A percentile compares a stretch with the other conserved stretches of the same genome.
Evolutionary conservation across 2,888 invertebrate species (phyloP).

Genomic region (Smittia aterrima): DNA sequence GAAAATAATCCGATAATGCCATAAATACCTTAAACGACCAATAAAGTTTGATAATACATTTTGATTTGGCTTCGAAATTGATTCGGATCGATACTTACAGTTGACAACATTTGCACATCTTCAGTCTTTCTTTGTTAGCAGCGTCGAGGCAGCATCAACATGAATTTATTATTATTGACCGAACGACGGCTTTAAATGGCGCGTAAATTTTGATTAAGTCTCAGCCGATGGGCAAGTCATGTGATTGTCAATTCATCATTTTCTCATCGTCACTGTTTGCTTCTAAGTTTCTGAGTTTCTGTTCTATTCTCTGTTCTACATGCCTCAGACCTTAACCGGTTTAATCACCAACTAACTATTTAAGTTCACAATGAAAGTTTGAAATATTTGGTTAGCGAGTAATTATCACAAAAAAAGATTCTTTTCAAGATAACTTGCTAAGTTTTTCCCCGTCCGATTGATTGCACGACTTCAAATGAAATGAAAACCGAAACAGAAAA

Average conservation of each 20-base stretch:
- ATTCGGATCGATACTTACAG: constrained; percentile 39
- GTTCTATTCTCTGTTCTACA: neutral
- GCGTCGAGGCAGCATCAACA: neutral
- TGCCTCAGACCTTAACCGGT: neutral
- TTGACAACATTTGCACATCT: constrained; percentile 40
- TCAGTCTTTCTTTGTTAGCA: neutral
- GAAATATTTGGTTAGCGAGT: neutral
- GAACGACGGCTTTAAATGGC: neutral
- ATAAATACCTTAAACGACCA: constrained; percentile 31
- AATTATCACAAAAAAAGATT: neutral
- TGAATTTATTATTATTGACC: constrained; percentile 9
- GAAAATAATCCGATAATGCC: constrained; percentile 46
- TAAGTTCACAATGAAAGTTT: neutral
- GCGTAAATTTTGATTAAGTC: neutral
- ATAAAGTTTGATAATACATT: neutral
- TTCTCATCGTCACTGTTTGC: neutral
- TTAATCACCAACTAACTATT: neutral
- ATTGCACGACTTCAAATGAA: constrained; percentile 16
- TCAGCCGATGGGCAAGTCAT: neutral
- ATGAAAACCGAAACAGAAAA: neutral
- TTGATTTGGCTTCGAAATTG: neutral
- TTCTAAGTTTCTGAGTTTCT: too few relatives aligned
- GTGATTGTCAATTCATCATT: constrained; percentile 13
- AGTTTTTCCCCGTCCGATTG: neutral
- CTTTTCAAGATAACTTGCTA: neutral